Percentiles rank a stretch among this genome's conserved stretches.
phyloP scores from a whole-genome alignment of 2,888 invertebrate species.

The Troides helena region DNA sequence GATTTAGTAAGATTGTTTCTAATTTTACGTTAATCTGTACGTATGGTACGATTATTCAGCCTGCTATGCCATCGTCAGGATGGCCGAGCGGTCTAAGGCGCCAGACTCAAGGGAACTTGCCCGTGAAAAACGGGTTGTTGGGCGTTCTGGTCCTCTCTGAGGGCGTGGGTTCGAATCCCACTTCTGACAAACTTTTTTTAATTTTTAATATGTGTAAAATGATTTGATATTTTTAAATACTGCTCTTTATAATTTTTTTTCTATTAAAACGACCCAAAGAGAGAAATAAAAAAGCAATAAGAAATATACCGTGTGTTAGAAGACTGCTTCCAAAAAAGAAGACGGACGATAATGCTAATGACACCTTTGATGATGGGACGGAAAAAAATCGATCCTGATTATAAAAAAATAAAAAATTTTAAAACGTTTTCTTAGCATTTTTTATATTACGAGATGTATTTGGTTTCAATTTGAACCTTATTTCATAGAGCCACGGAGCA shows the following conservation, averaged over 20 bases:
- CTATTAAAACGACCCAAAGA: too few relatives aligned
- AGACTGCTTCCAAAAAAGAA: background rate
- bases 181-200: conserved; percentile 83
- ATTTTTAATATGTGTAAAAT: conserved; percentile 23
- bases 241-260: too few relatives aligned
- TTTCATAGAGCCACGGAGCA: too few relatives aligned
- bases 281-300: background rate
- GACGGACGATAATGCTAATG: too few relatives aligned
- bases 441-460: too few relatives aligned
- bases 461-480: too few relatives aligned
- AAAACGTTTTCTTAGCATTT: too few relatives aligned
- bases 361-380: too few relatives aligned
- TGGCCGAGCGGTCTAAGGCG: conserved; percentile 96
- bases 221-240: too few relatives aligned
- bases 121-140: conserved; percentile 84
- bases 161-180: conserved; percentile 91
- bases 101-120: conserved; percentile 78
- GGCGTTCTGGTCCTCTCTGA: conserved; percentile 86
- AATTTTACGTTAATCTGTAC: background rate
- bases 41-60: background rate
- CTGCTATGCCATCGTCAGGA: conserved; percentile 80
- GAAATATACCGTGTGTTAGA: background rate
- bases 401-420: too few relatives aligned
- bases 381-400: too few relatives aligned
- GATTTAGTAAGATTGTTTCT: too few relatives aligned